Base-by-base conservation (phyloP, 1,140 invertebrate species). In the Drosophila navojoa region DNA sequence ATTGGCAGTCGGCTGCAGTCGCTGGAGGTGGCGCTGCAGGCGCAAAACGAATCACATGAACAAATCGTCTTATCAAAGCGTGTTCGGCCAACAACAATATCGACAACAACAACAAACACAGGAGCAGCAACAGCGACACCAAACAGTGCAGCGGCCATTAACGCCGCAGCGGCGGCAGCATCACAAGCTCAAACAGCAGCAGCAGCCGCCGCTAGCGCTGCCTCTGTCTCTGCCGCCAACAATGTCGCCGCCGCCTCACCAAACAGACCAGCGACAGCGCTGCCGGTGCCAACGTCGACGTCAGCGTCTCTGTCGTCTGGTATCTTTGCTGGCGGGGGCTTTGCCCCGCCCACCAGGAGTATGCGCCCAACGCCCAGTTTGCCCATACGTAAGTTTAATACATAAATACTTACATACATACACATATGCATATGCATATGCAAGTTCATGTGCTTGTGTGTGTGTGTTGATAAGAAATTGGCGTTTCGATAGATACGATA, bases 1-100 rank as follows among this genome's bases (percentile, higher is more conserved):
- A 92, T 95, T 82, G 94, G 93, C 85, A 94, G 93, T 72, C 95
- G 94, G 92, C 93, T 96, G 79, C 92, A 94, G 77, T 94, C 94
- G 72, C 91, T 96, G 75, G 94, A 95, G 92, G 93, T 94, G 69
- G 93, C 94, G 58, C 92, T 96, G 52, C 93, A 93, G 80, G 94
- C 93, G 38, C 95, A 95, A 93, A 95, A 95, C 91, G 94, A 94
- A 87, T 93, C 94, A 55, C 86, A 82, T 71, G 89, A 87, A 60
- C 71, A 80, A 71, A 90, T 90, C 16, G 85, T 81, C 50, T 78
- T 82, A 58, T 79, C 82, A 47, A 79, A 79, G 45, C 69, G 81
- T 44, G 68, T 79, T 57, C 73, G 80, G 7, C 70, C 79, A n/a
- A 70, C 71, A 40, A 66, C 71, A 55, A 66, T 70, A 76, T 52